Evolutionary conservation across 2,797 vertebrate species (phyloP), one percentile per base, ranked within the genome.

Genomic region (Falco naumanni): DNA sequence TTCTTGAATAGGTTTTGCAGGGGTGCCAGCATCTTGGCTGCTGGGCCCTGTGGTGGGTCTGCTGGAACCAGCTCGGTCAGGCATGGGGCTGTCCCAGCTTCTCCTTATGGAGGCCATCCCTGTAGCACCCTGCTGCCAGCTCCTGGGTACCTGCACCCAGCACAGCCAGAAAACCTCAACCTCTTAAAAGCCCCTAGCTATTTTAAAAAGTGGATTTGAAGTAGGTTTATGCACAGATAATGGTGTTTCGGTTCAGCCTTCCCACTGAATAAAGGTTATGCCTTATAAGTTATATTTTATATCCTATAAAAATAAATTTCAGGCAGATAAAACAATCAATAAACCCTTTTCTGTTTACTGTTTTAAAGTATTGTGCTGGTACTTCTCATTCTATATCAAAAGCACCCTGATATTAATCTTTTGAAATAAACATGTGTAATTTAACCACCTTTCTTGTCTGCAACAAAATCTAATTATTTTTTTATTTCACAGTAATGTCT

Each of bases 381-480:
- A 79, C 43, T 88, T 87, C 48, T 76, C 47, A 43, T 89, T 93
- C 86, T 93, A 76, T 50, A 70, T 65, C 24, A 87, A 88, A 53
- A 78, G 3, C 68, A 89, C 72, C 16, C 13, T 79, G 71, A 90
- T 76, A 89, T 69, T 63, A 88, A 80, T 94, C 41, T 93, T 91
- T 66, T 77, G 68, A 93, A 90, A 91, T 54, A 89, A 94, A 90
- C 54, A 78, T n/a, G 39, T 82, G 72, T 76, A 91, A 65, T 90
- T 81, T 82, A 96, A 92, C 47, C 4, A 33, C 47, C 59, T 94
- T 91, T 89, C 63, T 54, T 57, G 21, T 84, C 74, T 91, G 63
- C 37, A 90, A 82, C 57, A 95, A 88, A 91, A 82, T 37, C 29
- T 77, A 92, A 54, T 78, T 85, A 63, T 81, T 84, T 93, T 94